Conservation (phyloP, 1,140 invertebrate species). For the Tigriopus japonicus region DNA sequence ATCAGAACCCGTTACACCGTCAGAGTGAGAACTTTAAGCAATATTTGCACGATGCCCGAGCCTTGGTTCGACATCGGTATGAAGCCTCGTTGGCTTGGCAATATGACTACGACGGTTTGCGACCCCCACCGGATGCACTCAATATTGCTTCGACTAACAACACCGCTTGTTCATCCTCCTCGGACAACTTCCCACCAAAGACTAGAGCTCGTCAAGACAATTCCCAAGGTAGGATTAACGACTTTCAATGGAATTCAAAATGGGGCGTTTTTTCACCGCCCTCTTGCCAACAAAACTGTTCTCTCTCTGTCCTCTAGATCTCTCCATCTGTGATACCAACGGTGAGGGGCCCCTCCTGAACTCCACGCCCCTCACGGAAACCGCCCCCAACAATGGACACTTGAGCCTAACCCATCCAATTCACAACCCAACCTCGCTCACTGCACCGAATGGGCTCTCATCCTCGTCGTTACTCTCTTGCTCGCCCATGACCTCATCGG, state of each 20-base stretch:
- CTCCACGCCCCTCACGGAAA: conserved; percentile 16
- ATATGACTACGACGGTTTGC: conserved; percentile 46
- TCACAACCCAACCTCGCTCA: too few species aligned
- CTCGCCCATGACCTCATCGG: neutral
- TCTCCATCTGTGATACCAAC: neutral
- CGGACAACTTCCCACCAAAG: too few species aligned
- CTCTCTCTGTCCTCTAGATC: neutral
- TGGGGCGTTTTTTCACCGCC: too few species aligned
- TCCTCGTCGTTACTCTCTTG: neutral
- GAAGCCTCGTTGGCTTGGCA: conserved; percentile 55
- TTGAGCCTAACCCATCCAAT: too few species aligned
- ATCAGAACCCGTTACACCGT: neutral
- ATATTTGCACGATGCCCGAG: conserved; percentile 51
- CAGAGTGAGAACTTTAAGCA: conserved; percentile 23
- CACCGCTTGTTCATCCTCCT: too few species aligned
- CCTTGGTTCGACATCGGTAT: conserved; percentile 47
- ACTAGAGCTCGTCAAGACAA: too few species aligned
- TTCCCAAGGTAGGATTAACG: neutral
- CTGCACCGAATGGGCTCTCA: conserved; percentile 14
- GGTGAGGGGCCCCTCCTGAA: conserved; percentile 5
- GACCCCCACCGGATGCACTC: conserved; percentile 24
- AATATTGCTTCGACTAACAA: conserved; percentile 17
- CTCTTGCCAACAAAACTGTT: too few species aligned
- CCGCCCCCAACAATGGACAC: neutral
- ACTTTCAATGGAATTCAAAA: too few species aligned